These are phyloP conservation scores for Drosophila cardini DNA, from an alignment of 1,140 invertebrate species.

Conservation along the genomic window DNA sequence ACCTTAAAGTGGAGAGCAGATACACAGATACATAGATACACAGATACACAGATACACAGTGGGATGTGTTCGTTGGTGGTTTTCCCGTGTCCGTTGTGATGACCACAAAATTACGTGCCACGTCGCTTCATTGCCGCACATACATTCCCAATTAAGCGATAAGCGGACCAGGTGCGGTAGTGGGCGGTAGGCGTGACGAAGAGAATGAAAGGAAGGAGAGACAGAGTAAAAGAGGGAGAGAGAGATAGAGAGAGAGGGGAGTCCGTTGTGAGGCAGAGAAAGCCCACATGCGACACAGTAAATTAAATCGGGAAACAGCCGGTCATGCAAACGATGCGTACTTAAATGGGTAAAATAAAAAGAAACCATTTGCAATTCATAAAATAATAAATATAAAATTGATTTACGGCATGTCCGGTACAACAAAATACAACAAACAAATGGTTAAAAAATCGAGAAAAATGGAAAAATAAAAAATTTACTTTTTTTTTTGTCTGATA, in stretches of 20 bases:
- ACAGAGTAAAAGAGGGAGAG: neutral
- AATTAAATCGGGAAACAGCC: conserved; percentile 74
- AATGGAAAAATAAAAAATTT: conserved; percentile 19
- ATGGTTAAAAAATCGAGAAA: neutral
- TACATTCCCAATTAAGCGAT: conserved; percentile 53
- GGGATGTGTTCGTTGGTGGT: conserved; percentile 33
- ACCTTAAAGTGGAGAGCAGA: conserved; percentile 15
- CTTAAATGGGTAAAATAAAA: conserved; percentile 62
- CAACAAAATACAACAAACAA: conserved; percentile 20
- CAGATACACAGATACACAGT: neutral
- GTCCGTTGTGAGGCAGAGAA: neutral
- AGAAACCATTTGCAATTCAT: conserved; percentile 72
- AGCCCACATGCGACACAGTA: conserved; percentile 57
- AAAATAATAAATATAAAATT: conserved; percentile 84
- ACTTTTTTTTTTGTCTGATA: neutral
- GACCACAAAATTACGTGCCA: conserved; percentile 77
- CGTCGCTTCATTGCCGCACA: conserved; percentile 51
- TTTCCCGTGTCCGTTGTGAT: conserved; percentile 38
- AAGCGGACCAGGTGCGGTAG: conserved; percentile 21
- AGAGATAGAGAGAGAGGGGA: no score
- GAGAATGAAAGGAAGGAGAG: neutral
- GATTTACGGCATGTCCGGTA: conserved; percentile 71
- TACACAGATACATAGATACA: neutral
- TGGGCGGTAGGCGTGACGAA: no score
- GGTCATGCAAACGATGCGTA: conserved; percentile 68